Evolutionary conservation across 2,888 invertebrate genomes (phyloP), one percentile per base, ranked within the genome.

Genomic region (Diploptera punctata): DNA sequence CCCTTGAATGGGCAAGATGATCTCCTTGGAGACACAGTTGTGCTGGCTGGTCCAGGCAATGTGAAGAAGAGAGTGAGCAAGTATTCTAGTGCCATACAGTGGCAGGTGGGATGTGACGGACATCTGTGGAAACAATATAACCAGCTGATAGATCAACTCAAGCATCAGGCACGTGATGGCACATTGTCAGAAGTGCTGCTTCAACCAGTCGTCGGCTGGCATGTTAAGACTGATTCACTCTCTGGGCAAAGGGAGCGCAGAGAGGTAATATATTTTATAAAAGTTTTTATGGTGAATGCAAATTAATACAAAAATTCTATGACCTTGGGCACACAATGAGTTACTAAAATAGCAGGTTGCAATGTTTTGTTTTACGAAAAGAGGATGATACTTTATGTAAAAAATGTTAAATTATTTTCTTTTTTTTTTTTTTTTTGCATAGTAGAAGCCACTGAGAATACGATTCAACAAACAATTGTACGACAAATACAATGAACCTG

Each of bases 41-140:
- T 87, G 10, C 79, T 86, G 75, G 86, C 85, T 44, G 87, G 87
- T 26, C 86, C 86, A 65, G 87, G 87, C 26, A 86, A 87, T 78
- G 79, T 84, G 54, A 83, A 82, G 74, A 81, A 81, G 72, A 83
- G 83, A 52, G 80, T 81, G 70, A 82, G 84, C 68, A 85, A 85
- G 78, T 80, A 82, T 71, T 81, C 83, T 65, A 83, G 86, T 68
- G 79, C 83, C 68, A 80, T 88, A 69, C 83, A 86, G 78, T 86
- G 87, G 82, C 84, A 83, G 81, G 91, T 93, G 72, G 94, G 94
- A 2, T 94, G 94, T 81, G 90, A 90, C 62, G 90, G 89, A 60
- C 87, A 87, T 75, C 83, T 93, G 31, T 90, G 91, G 88, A 82
- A 86, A n/a, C 87, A 89, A 67, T 89, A 91, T 78, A 86, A 87